A percentile compares a stretch with the other conserved stretches of the same genome.
Evolutionary conservation across 2,113 vertebrate genomes (phyloP).

Genomic region (Bothrops jararaca): DNA sequence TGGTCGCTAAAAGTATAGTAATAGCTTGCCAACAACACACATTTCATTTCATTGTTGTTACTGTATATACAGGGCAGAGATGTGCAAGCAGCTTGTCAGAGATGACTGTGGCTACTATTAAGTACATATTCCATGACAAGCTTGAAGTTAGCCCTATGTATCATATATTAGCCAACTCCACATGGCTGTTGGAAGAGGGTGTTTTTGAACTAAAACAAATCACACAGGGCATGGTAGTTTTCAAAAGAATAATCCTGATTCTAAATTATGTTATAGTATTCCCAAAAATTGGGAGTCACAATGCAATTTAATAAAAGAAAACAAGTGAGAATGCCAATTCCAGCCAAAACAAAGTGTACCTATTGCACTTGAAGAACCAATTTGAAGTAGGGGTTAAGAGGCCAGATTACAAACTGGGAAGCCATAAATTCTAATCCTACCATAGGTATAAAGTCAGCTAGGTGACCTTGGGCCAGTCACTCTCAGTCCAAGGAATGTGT

Average conservation of each 20-base stretch:
- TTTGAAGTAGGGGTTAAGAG: not conserved
- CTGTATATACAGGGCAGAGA: not conserved
- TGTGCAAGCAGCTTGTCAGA: not conserved
- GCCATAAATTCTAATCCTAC: not conserved
- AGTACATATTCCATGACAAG: not conserved
- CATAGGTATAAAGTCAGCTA: not conserved
- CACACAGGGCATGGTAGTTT: not conserved
- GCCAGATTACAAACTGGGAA: not conserved
- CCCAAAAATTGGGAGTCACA: not conserved
- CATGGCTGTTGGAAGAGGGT: not conserved
- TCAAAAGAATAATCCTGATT: not conserved
- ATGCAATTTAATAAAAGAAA: not conserved
- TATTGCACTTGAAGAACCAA: not conserved
- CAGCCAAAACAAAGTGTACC: not conserved
- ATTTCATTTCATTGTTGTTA: not conserved
- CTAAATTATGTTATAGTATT: not conserved
- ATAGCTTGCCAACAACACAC: too few species aligned
- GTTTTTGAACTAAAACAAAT: not conserved
- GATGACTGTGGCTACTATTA: not conserved
- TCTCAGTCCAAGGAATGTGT: not conserved
- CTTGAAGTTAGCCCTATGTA: not conserved
- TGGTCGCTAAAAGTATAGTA: not conserved
- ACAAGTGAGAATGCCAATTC: not conserved
- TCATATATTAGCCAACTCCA: not conserved
- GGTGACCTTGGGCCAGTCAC: not conserved